Evolutionary conservation across 30 jellyfish, hydroid and myxozoan species (phyloP).

Genomic region (Aurelia sp.): DNA sequence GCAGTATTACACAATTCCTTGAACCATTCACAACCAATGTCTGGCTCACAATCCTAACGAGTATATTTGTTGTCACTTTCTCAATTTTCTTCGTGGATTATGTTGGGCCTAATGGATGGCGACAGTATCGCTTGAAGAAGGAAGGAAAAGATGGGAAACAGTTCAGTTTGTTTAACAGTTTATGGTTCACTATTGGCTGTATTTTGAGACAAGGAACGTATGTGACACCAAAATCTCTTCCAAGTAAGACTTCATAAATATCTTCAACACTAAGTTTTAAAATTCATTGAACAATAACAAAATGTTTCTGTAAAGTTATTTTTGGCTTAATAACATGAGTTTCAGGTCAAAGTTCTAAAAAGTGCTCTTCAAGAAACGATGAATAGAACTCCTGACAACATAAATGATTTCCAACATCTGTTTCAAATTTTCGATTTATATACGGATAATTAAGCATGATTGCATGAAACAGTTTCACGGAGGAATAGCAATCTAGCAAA

Average conservation of each 20-base stretch:
- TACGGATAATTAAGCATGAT: no score
- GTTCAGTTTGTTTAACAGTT: conserved; percentile 28
- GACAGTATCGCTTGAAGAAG: conserved; percentile 18
- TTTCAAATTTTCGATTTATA: no score
- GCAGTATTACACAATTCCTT: conserved; percentile 35
- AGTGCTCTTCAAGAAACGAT: no score
- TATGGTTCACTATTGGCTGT: conserved; percentile 52
- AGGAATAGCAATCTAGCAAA: no score
- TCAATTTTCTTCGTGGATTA: conserved; percentile 38
- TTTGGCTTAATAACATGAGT: no score
- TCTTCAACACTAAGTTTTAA: no score
- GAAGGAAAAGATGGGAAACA: conserved; percentile 38
- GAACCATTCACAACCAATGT: conserved; percentile 48
- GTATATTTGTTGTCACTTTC: conserved; percentile 35
- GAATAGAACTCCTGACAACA: no score
- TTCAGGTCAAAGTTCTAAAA: no score
- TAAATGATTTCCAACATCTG: no score
- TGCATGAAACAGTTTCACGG: no score
- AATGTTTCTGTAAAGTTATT: no score
- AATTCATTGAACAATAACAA: no score
- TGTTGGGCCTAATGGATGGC: conserved; percentile 43
- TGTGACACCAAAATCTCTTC: conserved; percentile 28
- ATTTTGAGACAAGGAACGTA: conserved; percentile 38
- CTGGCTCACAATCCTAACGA: conserved; percentile 24
- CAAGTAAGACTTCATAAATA: conserved; percentile 9